Base-by-base conservation (phyloP, 1,140 invertebrate genomes). In the Wiebesia pumilae region DNA sequence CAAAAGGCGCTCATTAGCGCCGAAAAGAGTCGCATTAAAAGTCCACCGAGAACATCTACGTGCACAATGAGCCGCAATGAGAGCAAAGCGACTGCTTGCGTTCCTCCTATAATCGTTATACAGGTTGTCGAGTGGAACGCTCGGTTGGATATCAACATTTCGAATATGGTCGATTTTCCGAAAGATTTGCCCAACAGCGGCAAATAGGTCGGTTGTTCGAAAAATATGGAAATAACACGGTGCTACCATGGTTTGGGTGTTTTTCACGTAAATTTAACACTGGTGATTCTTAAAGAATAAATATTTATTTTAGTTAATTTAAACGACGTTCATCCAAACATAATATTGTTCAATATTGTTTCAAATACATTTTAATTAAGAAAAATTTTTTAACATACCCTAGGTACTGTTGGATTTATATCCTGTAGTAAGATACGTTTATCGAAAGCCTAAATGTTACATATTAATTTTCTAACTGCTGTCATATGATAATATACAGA, bases 81-180 rank as follows among this genome's bases (percentile, higher is more conserved):
- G 38, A 69, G 62, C 77, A 58, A 80, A 79, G 33, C 40, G 38
- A 58, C 35, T 27, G 7, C 21, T 16, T 38, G 38, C 33, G 33
- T n/a, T 65, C 27, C 35, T 83, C 35, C 54, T 75, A 73, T 83
- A 78, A 80, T 73, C 84, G 51, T 81, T 81, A 85, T 47, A n/a
- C 54, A 19, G 16, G 30, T 4, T 62, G 6, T 73, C 58, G 80
- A 47, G 35, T 30, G 30, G 19, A 51, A 3, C 7, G 35, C 14
- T 21, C n/a, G 43, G 69, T 0, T 75, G 47, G 27, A 24, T 65
- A 84, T 84, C 62, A 35, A 84, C 33, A 27, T 67, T 38, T 58
- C 19, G 62, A 73, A 62, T 83, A 30, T 6, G 27, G 24, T 81
- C 62, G 12, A 80, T 80, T 80, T 80, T 62, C 54, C 51, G 10